A percentile compares a stretch with the other conserved stretches of the same genome.
Conservation (phyloP, 2,797 vertebrate species). For the Pachyuromys duprasi region DNA sequence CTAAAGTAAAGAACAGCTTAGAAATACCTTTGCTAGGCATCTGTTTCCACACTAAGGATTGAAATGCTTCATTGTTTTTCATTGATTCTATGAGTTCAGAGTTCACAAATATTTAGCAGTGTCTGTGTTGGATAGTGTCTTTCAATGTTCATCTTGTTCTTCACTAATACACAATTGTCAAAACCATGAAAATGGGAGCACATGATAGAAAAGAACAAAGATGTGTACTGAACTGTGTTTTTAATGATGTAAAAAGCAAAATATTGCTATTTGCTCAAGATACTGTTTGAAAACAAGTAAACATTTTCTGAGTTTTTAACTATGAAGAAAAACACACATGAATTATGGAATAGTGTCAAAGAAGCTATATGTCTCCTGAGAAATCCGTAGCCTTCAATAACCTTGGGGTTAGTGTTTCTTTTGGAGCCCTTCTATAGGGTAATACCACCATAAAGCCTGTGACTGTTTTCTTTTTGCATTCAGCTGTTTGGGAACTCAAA, state of each 20-base stretch:
- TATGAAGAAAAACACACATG: slow-evolving; percentile 5
- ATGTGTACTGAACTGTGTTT: not conserved
- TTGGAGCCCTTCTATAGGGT: slow-evolving; percentile 30
- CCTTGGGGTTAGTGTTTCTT: slow-evolving; percentile 10
- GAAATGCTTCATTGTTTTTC: not conserved
- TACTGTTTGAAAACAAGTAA: slow-evolving; percentile 32
- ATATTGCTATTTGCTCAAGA: not conserved
- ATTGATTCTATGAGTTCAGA: not conserved
- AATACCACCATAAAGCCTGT: slow-evolving; percentile 67
- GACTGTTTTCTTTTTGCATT: slow-evolving; percentile 41
- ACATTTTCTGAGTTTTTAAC: slow-evolving; percentile 3
- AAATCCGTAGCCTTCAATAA: not conserved
- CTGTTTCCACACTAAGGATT: not conserved
- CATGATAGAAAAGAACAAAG: not conserved
- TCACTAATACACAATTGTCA: not conserved
- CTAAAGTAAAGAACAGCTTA: not conserved
- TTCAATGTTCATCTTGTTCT: not conserved
- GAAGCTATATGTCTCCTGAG: slow-evolving; percentile 23
- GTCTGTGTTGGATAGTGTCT: rapidly evolving
- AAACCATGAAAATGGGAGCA: not conserved
- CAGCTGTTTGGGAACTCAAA: slow-evolving; percentile 66
- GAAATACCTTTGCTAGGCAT: not conserved
- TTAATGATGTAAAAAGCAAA: not conserved
- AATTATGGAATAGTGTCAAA: slow-evolving; percentile 62
- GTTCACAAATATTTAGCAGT: not conserved